Evolutionary conservation across 2,113 vertebrate species (phyloP).

Genomic region (Albula glossodonta): DNA sequence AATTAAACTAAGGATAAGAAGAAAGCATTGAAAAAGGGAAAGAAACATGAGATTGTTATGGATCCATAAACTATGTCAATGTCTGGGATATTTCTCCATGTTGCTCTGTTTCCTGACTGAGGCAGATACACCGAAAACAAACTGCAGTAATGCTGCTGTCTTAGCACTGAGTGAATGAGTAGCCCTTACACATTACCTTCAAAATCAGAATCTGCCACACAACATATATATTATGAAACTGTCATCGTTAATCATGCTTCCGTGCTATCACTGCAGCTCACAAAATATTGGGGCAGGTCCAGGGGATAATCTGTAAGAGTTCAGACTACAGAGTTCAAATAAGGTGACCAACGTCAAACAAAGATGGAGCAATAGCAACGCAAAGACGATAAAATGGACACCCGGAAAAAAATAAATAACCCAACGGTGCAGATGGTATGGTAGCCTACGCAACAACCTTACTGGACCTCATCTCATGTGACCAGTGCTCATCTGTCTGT

Average conservation of each 20-base stretch:
- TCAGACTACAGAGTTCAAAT: no score
- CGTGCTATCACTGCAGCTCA: no score
- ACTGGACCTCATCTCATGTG: not conserved
- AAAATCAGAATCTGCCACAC: no score
- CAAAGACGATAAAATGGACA: not conserved
- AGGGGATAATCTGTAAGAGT: no score
- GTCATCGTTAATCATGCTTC: no score
- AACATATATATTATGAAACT: no score
- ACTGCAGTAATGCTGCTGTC: not conserved
- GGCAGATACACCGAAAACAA: not conserved
- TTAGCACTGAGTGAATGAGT: no score
- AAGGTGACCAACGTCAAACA: not conserved
- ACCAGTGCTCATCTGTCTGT: not conserved
- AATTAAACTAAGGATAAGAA: not conserved
- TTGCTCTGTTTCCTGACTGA: not conserved
- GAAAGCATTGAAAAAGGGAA: not conserved
- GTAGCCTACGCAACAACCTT: not conserved
- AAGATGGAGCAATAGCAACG: not conserved
- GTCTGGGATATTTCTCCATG: not conserved
- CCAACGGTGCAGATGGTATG: not conserved
- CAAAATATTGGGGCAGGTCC: no score
- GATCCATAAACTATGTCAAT: conserved; percentile 1
- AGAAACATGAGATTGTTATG: not conserved
- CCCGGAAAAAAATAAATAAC: not conserved
- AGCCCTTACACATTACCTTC: not conserved